phyloP scores from a whole-genome alignment of 1,140 invertebrate genomes.

The Trinorchestia longiramus region DNA sequence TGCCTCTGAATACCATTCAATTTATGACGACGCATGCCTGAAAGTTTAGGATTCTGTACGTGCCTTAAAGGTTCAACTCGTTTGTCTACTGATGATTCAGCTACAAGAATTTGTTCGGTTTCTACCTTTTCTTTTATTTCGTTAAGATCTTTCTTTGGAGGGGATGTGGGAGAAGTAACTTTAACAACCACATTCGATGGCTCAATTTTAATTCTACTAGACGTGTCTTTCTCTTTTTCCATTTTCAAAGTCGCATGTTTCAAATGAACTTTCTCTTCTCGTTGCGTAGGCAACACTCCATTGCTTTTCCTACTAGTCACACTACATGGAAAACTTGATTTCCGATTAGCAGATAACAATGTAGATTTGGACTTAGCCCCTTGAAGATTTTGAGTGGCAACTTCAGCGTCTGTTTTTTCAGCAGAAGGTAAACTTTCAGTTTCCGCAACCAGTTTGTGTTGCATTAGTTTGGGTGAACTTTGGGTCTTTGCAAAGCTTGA shows the following conservation, averaged over 20 bases:
- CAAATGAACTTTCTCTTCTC: slow-evolving; percentile 35
- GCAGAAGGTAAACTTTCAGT: background rate
- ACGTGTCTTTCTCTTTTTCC: background rate
- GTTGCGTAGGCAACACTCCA: background rate
- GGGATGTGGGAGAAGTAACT: slow-evolving; percentile 17
- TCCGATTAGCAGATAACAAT: background rate
- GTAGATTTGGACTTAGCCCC: slow-evolving; percentile 3
- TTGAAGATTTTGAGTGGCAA: background rate
- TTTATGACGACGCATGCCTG: background rate
- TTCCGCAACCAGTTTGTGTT: background rate
- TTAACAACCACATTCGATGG: background rate
- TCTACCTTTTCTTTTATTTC: background rate
- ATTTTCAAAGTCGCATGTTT: background rate
- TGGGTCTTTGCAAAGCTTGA: background rate
- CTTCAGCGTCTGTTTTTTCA: background rate
- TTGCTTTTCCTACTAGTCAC: background rate
- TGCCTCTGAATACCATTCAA: slow-evolving; percentile 6
- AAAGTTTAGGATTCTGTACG: background rate
- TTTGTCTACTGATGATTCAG: background rate
- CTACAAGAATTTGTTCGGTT: background rate
- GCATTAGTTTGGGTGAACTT: slow-evolving; percentile 4
- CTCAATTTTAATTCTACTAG: background rate
- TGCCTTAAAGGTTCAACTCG: background rate
- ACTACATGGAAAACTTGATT: background rate
- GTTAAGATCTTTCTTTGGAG: background rate